phyloP scores from a whole-genome alignment of 1,140 invertebrate genomes.

The Drosophila pectinifera region DNA sequence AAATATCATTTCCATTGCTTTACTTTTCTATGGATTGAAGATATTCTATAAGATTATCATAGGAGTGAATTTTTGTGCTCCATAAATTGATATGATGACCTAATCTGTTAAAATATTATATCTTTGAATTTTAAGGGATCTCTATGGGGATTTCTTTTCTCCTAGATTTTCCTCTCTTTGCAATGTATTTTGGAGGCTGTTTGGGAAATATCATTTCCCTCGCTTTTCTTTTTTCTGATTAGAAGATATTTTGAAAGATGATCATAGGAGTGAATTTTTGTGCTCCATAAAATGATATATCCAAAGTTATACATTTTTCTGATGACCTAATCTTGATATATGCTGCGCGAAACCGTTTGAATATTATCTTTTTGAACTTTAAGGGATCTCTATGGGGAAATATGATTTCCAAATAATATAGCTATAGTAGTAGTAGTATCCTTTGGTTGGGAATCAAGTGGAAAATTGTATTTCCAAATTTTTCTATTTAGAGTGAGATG shows the following conservation, averaged over 20 bases:
- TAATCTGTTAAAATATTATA: neutral
- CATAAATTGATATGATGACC: neutral
- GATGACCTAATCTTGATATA: neutral
- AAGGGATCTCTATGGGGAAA: neutral
- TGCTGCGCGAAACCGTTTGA: too few relatives aligned
- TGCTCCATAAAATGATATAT: neutral
- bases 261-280: too few relatives aligned
- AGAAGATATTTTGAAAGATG: neutral
- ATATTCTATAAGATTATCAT: neutral
- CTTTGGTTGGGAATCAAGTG: too few relatives aligned
- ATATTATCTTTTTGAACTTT: neutral
- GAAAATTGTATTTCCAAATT: neutral
- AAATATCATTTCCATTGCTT: neutral
- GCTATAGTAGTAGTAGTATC: neutral
- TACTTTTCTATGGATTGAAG: neutral
- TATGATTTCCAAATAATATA: neutral
- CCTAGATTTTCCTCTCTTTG: neutral
- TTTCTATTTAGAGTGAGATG: slow-evolving; percentile 3
- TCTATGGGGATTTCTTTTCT: neutral
- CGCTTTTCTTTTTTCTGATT: neutral
- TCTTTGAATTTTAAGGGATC: neutral
- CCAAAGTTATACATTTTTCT: neutral
- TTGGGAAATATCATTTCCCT: neutral
- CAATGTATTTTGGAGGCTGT: neutral
- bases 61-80: too few relatives aligned